Percentiles rank a stretch among this genome's conserved stretches.
phyloP scores from a whole-genome alignment of 2,113 vertebrate genomes.

The Drymodes brunneopygia region DNA sequence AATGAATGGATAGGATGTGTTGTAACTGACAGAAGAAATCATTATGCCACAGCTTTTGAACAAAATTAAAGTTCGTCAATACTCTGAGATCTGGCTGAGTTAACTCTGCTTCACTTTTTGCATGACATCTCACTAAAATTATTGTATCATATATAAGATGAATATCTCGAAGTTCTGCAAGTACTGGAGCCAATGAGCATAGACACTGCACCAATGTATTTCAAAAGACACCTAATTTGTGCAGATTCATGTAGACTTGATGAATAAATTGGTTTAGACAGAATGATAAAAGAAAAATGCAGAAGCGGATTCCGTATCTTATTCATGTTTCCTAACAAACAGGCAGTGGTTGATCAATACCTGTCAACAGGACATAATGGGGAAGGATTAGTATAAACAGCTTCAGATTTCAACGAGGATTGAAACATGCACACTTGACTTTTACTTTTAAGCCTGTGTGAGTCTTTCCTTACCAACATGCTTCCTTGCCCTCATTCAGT shows the following conservation, averaged over 20 bases:
- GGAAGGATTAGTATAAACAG: conserved; percentile 19
- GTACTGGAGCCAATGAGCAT: neutral
- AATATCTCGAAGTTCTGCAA: neutral
- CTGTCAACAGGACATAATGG: neutral
- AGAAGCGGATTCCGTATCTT: neutral
- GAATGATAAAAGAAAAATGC: neutral
- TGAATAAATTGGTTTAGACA: neutral
- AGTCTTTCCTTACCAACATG: neutral
- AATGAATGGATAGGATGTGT: conserved; percentile 38
- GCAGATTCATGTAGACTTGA: neutral
- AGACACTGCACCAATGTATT: neutral
- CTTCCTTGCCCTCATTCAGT: conserved; percentile 4
- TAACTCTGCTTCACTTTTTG: neutral
- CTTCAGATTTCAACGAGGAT: neutral
- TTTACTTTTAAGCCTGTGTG: neutral
- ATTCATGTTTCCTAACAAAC: conserved; percentile 7
- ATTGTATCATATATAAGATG: neutral
- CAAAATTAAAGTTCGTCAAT: conserved; percentile 47
- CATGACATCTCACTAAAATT: conserved; percentile 1
- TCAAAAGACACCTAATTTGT: neutral
- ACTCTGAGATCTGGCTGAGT: neutral
- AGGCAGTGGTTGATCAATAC: neutral
- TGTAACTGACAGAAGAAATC: conserved; percentile 53
- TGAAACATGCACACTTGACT: neutral
- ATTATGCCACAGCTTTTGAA: conserved; percentile 47